A percentile compares a stretch with the other conserved stretches of the same genome.
Conservation (phyloP, 1,140 invertebrate genomes). For the Caerostris darwini region DNA sequence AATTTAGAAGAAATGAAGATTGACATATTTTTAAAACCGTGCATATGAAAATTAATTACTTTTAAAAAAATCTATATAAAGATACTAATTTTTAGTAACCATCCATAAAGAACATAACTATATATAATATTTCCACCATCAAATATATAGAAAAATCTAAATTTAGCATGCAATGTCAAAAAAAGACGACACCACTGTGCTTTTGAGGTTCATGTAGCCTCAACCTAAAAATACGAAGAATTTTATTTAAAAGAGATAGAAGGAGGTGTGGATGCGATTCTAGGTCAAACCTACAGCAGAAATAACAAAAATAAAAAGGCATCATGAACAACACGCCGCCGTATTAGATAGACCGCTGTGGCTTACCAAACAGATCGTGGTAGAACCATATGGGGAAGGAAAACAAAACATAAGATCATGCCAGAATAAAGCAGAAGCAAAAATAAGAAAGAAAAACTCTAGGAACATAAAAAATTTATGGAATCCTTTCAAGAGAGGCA, state of each 20-base stretch:
- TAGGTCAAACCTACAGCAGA: background rate
- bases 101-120: no score
- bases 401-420: constrained; percentile 37
- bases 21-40: no score
- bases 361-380: background rate
- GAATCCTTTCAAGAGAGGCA: constrained; percentile 58
- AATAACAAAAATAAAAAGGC: background rate
- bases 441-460: background rate
- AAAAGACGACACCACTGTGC: no score
- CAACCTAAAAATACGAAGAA: background rate
- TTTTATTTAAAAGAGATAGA: background rate
- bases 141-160: no score
- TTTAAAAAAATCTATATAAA: no score
- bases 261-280: background rate
- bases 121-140: no score
- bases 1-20: no score
- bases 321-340: background rate
- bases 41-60: no score
- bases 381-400: background rate
- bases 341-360: background rate
- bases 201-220: background rate
- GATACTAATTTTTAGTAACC: no score
- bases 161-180: no score
- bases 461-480: constrained; percentile 44
- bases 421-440: background rate